Percentiles rank a stretch among this genome's conserved stretches.
Conservation (phyloP, 2,888 invertebrate genomes). For the Drosophila peninsularis region DNA sequence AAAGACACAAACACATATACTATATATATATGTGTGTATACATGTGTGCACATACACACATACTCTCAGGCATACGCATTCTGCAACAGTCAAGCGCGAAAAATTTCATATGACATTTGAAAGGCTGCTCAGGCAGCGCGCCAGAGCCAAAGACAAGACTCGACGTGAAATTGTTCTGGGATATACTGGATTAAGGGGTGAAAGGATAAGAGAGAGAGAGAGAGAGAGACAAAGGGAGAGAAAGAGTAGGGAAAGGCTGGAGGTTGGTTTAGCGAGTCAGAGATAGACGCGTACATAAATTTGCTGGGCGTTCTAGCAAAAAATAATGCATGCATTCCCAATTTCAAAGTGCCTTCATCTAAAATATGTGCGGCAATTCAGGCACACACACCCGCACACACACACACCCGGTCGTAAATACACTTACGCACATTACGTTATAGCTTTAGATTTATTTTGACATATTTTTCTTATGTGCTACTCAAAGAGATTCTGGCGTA, state of each 20-base stretch:
- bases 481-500: constrained; percentile 25
- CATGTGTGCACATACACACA: background rate
- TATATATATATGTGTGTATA: constrained; percentile 12
- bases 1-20: constrained; percentile 24
- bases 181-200: background rate
- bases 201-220: too few relatives aligned
- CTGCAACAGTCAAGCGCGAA: constrained; percentile 57
- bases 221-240: background rate
- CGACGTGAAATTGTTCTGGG: background rate
- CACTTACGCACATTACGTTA: constrained; percentile 46
- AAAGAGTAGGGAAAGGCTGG: background rate
- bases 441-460: constrained; percentile 39
- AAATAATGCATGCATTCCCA: constrained; percentile 68
- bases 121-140: constrained; percentile 37
- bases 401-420: constrained; percentile 16
- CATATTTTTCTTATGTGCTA: constrained; percentile 22
- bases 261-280: constrained; percentile 41
- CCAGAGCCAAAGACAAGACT: constrained; percentile 38
- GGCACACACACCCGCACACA: constrained; percentile 18
- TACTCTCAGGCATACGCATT: constrained; percentile 1
- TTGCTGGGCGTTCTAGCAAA: constrained; percentile 56
- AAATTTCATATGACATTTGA: constrained; percentile 70
- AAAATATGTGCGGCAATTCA: constrained; percentile 69
- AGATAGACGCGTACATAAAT: constrained; percentile 57
- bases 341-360: constrained; percentile 67